These are phyloP conservation scores for Epizoanthus scotinus DNA, from an alignment of 92 coral and sea anemone species.

Conservation along the genomic window DNA sequence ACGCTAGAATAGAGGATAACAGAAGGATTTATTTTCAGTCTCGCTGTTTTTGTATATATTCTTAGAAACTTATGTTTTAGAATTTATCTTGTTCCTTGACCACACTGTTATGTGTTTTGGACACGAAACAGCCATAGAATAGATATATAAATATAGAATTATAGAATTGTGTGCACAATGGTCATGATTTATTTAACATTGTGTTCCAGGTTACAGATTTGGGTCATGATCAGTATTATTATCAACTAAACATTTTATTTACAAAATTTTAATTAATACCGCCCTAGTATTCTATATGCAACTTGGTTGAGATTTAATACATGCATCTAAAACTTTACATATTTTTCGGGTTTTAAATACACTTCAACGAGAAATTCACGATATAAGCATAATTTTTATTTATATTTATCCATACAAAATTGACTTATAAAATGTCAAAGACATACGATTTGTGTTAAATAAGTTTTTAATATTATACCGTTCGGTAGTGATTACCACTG, in stretches of 20 bases:
- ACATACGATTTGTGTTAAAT: slow-evolving; percentile 17
- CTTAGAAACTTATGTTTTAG: not conserved
- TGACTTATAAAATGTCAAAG: slow-evolving; percentile 27
- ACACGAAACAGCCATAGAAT: slow-evolving; percentile 5
- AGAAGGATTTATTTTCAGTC: not conserved
- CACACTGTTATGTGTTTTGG: slow-evolving; percentile 2
- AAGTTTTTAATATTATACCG: slow-evolving; percentile 9
- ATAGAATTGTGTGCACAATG: not conserved
- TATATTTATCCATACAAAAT: slow-evolving; percentile 30
- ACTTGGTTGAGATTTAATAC: not conserved
- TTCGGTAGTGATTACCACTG: slow-evolving; percentile 5
- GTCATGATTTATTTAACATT: slow-evolving; percentile 4
- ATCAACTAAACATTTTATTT: slow-evolving; percentile 13
- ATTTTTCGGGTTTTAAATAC: not conserved
- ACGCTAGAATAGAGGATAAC: not conserved
- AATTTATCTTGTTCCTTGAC: not conserved
- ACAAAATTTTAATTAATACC: slow-evolving; percentile 8
- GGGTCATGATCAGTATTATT: slow-evolving; percentile 1
- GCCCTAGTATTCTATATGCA: not conserved
- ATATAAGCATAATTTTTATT: slow-evolving; percentile 12
- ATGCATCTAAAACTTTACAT: not conserved
- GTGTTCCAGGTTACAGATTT: slow-evolving; percentile 1
- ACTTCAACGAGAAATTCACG: slow-evolving; percentile 7
- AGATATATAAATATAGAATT: not conserved
- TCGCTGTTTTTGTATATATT: not conserved